Conservation (phyloP, 1,140 invertebrate species). For the honey bee (Apis mellifera) region Amel_HAv3.1 CM009941.2:13661501-13662000, state of each 20-base stretch:
- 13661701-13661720: background rate
- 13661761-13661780: constrained; percentile 91
- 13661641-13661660: background rate
- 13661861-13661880: background rate
- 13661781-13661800: constrained; percentile 91
- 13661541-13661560: constrained; percentile 84
- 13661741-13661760: constrained; percentile 84
- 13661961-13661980: constrained; percentile 94
- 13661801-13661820: constrained; percentile 91
- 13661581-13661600: constrained; percentile 70
- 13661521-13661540: constrained; percentile 84
- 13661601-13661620: background rate
- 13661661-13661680: background rate
- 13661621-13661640: background rate
- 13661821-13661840: constrained; percentile 92
- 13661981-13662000: constrained; percentile 95
- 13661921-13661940: constrained; percentile 84
- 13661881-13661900: background rate
- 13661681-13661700: background rate
- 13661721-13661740: constrained; percentile 87
- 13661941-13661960: constrained; percentile 95
- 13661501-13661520: background rate
- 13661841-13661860: constrained; percentile 82
- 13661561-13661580: constrained; percentile 87
- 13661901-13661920: no score